Evolutionary conservation across 2,113 vertebrate genomes (phyloP).

Genomic region (Oostethus manadensis): DNA sequence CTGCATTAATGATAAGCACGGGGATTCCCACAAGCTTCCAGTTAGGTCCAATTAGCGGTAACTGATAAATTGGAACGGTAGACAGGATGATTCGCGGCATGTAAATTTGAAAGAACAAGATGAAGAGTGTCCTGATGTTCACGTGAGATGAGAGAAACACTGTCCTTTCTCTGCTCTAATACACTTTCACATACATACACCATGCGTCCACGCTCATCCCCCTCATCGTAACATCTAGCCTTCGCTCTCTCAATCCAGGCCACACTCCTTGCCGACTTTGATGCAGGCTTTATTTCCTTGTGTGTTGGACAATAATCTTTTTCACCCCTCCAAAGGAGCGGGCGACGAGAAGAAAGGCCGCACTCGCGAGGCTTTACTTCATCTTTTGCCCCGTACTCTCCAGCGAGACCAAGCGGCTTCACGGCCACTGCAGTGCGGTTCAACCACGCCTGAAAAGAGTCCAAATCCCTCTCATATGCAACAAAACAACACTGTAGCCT

Average conservation of each 20-base stretch:
- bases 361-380: constrained; percentile 57
- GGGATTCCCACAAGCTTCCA: constrained; percentile 67
- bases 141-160: constrained; percentile 60
- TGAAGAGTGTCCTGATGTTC: constrained; percentile 69
- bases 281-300: constrained; percentile 46
- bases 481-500: constrained; percentile 82
- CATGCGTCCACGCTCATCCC: constrained; percentile 48
- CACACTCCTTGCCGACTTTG: constrained; percentile 59
- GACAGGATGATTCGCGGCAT: constrained; percentile 45
- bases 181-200: constrained; percentile 49
- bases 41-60: constrained; percentile 63
- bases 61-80: constrained; percentile 65
- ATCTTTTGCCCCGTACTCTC: constrained; percentile 55
- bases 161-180: constrained; percentile 61
- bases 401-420: constrained; percentile 69
- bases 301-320: constrained; percentile 71
- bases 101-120: constrained; percentile 42
- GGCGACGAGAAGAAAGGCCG: constrained; percentile 59
- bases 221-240: constrained; percentile 50
- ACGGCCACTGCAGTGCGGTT: constrained; percentile 72
- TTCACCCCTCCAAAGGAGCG: constrained; percentile 56
- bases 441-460: constrained; percentile 75
- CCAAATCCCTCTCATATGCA: constrained; percentile 71
- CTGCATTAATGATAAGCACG: constrained; percentile 66
- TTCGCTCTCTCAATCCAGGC: constrained; percentile 50